phyloP scores from a whole-genome alignment of 2,888 invertebrate genomes.

The Emesis furor region DNA sequence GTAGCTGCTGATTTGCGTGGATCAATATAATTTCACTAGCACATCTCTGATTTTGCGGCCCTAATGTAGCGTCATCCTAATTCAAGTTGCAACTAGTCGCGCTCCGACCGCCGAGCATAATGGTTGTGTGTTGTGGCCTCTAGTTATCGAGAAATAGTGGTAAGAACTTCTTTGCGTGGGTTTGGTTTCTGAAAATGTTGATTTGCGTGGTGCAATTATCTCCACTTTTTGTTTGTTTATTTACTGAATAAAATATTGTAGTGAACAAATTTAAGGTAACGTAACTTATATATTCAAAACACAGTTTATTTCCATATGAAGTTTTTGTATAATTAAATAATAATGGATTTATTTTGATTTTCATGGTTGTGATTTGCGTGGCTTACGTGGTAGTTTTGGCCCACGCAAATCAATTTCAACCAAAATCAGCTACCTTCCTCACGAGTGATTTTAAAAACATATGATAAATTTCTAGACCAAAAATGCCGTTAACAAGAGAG shows the following conservation, averaged over 20 bases:
- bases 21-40: neutral
- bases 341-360: conserved; percentile 3
- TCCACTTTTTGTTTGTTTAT: neutral
- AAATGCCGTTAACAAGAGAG: no score
- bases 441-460: no score
- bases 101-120: neutral
- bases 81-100: neutral
- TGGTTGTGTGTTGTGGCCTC: neutral
- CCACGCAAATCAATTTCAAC: neutral
- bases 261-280: neutral
- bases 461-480: no score
- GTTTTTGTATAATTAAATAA: neutral
- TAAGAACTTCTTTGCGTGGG: neutral
- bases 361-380: neutral
- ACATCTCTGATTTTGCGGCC: neutral
- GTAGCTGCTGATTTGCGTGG: neutral
- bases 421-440: no score
- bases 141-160: neutral
- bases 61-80: neutral
- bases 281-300: neutral
- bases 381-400: neutral
- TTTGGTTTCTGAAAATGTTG: neutral
- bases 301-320: neutral
- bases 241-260: no score
- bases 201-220: neutral